Evolutionary conservation across 2,113 vertebrate genomes (phyloP), one percentile per base, ranked within the genome.

Genomic region (Rhineura floridana): DNA sequence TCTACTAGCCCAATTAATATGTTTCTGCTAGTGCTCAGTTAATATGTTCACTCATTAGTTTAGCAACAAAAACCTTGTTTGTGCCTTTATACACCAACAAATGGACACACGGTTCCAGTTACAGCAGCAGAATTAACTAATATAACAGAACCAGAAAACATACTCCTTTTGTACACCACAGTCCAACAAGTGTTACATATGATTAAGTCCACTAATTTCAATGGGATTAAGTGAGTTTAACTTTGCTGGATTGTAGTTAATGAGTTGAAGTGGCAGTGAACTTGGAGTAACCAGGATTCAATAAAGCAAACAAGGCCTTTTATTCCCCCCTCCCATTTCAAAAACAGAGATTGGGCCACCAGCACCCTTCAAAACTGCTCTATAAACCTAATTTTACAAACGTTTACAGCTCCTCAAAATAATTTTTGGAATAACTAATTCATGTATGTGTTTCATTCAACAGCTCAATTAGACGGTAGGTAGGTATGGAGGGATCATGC

Each of bases 401-500:
- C 1, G n/a, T 59, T 80, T 48, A 67, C 70, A 94, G 62, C 77
- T 82, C 81, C 36, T 75, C 81, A 33, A 90, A 85, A 93, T 84
- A 86, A 89, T 91, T 87, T 90, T 91, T 86, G 88, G 67, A 73
- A 81, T 88, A 86, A 90, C 72, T 88, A 83, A 92, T 84, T 90
- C 88, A 91, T 12, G 81, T 44, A 15, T 82, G 75, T 83, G 48
- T 73, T 84, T 33, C 17, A 33, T 44, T 21, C 33, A 76, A 19
- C 15, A n/a, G 33, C 55, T 62, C 63, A 44, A 7, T 39, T 36
- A 78, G 62, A n/a, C 2, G 33, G 23, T 6, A 59, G 19, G 23
- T 17, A 33, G 44, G 50, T 6, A 17, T 2, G 30, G 62, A 48
- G 13, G n/a, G 42, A 50, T 15, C 63, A 6, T 55, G 39, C 8